Base-by-base conservation (phyloP, 2,797 vertebrate species). In the Dallia pectoralis region DNA sequence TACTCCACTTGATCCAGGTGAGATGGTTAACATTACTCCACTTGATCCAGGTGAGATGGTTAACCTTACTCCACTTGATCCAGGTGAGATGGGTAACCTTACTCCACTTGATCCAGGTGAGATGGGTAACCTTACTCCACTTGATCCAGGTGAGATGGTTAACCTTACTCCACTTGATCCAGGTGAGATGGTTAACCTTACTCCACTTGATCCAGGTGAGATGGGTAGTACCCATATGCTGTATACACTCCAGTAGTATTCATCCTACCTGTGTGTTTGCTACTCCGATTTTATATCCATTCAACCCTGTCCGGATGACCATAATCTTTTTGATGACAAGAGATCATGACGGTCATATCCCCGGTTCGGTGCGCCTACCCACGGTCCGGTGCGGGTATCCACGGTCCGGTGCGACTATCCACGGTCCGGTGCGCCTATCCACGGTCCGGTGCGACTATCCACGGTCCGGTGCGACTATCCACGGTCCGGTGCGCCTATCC, bases 291-390 rank as follows among this genome's bases (percentile, higher is more conserved):
- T 33, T 33, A 70, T 89, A 89, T 88, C 86, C 87, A 53, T 85
- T 79, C 72, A 79, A 79, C 62, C 82, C 67, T 36, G 67, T 71
- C 68, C 72, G 67, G 72, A 78, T 72, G 78, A 74, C 77, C 82
- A 86, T 61, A 74, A 48, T 30, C 71, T 80, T 77, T 71, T 72
- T 71, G 68, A 66, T 72, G 44, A 32, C 82, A 81, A 82, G 77
- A 65, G 80, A 82, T 81, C 84, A 80, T 75, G 76, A 82, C 78
- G 77, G 87, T 86, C 90, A 93, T 91, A 89, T 82, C 86, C 79
- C 84, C 48, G n/a, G n/a, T n/a, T n/a, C n/a, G n/a, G n/a, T n/a
- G n/a, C n/a, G n/a, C n/a, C n/a, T n/a, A n/a, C n/a, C n/a, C n/a
- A n/a, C n/a, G n/a, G n/a, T n/a, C n/a, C n/a, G n/a, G n/a, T n/a